Percentiles rank a stretch among this genome's conserved stretches.
Conservation (phyloP, 2,797 vertebrate species). For the Gastrophryne carolinensis region DNA sequence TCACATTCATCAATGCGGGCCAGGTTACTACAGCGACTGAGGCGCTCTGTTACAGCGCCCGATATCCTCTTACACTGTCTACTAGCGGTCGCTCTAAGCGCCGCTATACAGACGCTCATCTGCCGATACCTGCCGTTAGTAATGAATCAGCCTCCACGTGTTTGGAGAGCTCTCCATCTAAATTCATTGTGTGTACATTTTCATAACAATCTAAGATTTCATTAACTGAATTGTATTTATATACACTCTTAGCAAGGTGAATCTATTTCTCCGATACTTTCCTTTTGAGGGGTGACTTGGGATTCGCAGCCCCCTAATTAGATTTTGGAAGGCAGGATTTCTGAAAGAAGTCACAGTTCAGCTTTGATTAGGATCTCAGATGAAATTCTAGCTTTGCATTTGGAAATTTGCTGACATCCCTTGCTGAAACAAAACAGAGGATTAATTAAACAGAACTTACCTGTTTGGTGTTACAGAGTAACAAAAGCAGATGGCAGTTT, state of each 20-base stretch:
- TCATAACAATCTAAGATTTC: too few species aligned
- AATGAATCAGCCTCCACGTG: too few species aligned
- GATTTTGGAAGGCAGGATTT: constrained; percentile 13
- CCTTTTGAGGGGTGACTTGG: constrained; percentile 24
- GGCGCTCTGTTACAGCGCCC: too few species aligned
- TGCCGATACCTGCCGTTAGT: too few species aligned
- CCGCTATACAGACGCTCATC: too few species aligned
- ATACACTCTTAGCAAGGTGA: not conserved
- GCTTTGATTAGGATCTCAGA: constrained; percentile 26
- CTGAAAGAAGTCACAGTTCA: constrained; percentile 34
- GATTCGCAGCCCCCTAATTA: constrained; percentile 31
- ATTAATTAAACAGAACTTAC: constrained; percentile 39
- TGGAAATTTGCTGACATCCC: constrained; percentile 23
- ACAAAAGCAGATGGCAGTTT: constrained; percentile 26
- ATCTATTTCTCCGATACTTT: constrained; percentile 2
- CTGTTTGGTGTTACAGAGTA: constrained; percentile 28
- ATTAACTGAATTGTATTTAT: too few species aligned
- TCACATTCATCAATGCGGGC: too few species aligned
- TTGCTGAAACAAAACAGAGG: constrained; percentile 27
- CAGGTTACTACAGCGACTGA: too few species aligned
- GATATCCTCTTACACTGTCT: too few species aligned
- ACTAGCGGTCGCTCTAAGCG: too few species aligned
- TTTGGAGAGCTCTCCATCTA: too few species aligned
- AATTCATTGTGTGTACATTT: too few species aligned
- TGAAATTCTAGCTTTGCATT: constrained; percentile 26